Conservation (phyloP, 2,888 invertebrate species). For the Epistrophe eligans region DNA sequence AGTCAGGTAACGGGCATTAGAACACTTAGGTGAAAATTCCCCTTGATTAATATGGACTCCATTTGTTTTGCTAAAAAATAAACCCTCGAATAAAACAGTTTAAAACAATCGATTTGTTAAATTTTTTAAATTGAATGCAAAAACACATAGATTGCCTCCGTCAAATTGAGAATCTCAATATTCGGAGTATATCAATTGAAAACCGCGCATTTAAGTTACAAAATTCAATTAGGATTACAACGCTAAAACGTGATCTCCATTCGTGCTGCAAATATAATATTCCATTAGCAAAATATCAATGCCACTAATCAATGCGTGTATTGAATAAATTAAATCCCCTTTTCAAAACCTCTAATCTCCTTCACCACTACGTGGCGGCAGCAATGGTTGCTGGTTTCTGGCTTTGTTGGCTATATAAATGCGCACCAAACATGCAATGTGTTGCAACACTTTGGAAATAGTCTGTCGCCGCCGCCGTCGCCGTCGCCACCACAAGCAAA, state of each 20-base stretch:
- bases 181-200: slow-evolving; percentile 29
- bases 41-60: too few species aligned
- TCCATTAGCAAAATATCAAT: slow-evolving; percentile 74
- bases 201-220: slow-evolving; percentile 52
- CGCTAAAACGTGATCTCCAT: slow-evolving; percentile 61
- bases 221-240: slow-evolving; percentile 75
- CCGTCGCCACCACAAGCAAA: slow-evolving; percentile 6
- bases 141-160: neutral
- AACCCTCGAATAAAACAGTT: neutral
- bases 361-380: slow-evolving; percentile 33
- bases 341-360: slow-evolving; percentile 66
- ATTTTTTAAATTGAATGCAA: neutral
- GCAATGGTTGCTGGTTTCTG: slow-evolving; percentile 7
- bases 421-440: slow-evolving; percentile 8
- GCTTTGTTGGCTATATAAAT: neutral
- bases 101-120: neutral
- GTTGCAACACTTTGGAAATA: slow-evolving; percentile 9
- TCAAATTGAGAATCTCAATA: slow-evolving; percentile 24
- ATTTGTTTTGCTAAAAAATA: too few species aligned
- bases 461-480: neutral
- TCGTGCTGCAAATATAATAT: slow-evolving; percentile 68
- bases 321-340: slow-evolving; percentile 67
- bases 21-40: too few species aligned
- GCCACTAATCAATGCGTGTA: slow-evolving; percentile 70
- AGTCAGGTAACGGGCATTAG: too few species aligned